Base-by-base conservation (phyloP, 1,140 invertebrate genomes). In the Leptestheria dahalacensis region DNA sequence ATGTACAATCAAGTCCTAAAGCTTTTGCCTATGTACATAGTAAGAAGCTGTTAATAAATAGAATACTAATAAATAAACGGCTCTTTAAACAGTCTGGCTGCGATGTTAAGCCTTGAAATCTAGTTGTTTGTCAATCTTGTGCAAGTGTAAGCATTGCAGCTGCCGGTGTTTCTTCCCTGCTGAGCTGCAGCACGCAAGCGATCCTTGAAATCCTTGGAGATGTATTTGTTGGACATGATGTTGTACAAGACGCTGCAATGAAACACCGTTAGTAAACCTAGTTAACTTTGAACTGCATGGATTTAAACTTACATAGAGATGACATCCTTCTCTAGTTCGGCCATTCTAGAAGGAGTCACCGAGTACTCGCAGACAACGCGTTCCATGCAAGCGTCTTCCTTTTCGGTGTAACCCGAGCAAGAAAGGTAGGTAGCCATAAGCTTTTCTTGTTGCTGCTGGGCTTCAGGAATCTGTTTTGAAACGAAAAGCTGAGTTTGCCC, bases 271-370 rank as follows among this genome's bases (percentile, higher is more conserved):
- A 67, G 21, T 71, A 74, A 63, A 29, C 69, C 66, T 64, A 52
- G 59, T 64, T 56, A 61, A 51, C 24, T 41, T 49, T 58, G 47
- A 65, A 62, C 59, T 41, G 24, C 33, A n/a, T 54, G 6, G 28
- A 47, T 33, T 15, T 25, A 9, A 41, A 66, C 66, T 65, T 65
- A 70, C 70, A 71, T 60, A 18, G 66, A 67, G 26, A 70, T 64
- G 46, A 66, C 67, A 11, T 65, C 61, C 21, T 63, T 64, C 57
- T 69, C 57, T 0, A 66, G 60, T 51, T 65, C 61, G 52, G 51
- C 54, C 65, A 69, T 68, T 59, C 68, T 72, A 68, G 72, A 63
- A 62, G 73, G 68, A 12, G 67, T 70, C 55, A 75, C 70, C 49
- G 69, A 70, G 56, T 68, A 67, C 61, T 76, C 71, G 60, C 75